Evolutionary conservation across 2,113 vertebrate species (phyloP), one percentile per base, ranked within the genome.

Genomic region (Struthio camelus): DNA sequence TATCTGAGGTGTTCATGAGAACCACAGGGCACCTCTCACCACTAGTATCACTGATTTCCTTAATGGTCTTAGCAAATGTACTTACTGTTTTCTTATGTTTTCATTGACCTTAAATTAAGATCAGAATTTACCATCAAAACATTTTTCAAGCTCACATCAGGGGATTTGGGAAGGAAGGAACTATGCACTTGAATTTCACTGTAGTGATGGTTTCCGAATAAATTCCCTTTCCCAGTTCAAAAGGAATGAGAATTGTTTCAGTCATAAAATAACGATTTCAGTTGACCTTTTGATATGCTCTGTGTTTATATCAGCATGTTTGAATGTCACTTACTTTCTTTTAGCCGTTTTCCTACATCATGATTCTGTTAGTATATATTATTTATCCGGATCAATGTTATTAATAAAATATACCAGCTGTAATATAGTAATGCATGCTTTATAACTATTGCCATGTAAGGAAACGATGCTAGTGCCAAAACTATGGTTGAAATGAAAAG

Each of bases 1-100:
- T 91, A 93, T 75, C 76, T 79, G 86, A 94, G 87, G 66, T 70
- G 77, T 88, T 89, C 42, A 48, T 27, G n/a, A 64, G 77, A 94
- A 82, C 79, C 66, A 64, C 71, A 44, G 80, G 93, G 93, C 59
- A n/a, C 83, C 14, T 90, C 66, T 89, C 44, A 27, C 44, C 28
- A 54, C 86, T 87, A 92, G 87, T 93, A 71, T 9, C 65, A 42
- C 18, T 5, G 22, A 2, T 95, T 94, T 90, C 66, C 40, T 84
- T 59, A 46, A 85, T 83, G 50, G 4, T 73, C 79, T 89, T 87
- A 87, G 70, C 84, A 86, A 81, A 59, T n/a, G 48, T 12, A 30
- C 2, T 93, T 50, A 32, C 36, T 84, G 46, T 67, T 85, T 53
- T 75, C 66, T 64, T 62, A 48, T 14, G 54, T 79, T 59, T 64